Conservation (phyloP, 2,888 invertebrate species). For the Amphipyra tragopoginis region DNA sequence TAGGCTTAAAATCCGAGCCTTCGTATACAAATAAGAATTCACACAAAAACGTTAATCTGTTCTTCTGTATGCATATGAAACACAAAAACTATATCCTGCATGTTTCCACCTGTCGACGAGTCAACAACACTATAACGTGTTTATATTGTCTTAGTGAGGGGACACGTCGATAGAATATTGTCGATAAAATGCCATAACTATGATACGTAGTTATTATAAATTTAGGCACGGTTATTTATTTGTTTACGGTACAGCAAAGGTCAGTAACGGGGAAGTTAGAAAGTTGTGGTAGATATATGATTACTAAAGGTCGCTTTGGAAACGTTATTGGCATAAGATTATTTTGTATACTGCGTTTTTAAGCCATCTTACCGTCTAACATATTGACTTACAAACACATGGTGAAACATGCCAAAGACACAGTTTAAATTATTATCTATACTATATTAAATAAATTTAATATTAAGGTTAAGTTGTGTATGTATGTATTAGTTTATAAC, state of each 20-base stretch:
- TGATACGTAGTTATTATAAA: neutral
- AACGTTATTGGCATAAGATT: neutral
- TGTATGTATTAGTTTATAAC: no score
- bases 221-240: constrained; percentile 7
- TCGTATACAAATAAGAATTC: no score
- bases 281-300: constrained; percentile 27
- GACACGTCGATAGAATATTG: constrained; percentile 5
- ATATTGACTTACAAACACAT: no score
- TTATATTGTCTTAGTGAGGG: constrained; percentile 51
- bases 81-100: constrained; percentile 64
- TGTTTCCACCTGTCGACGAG: constrained; percentile 73
- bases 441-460: no score
- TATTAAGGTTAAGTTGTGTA: no score
- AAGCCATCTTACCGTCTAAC: no score
- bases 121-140: constrained; percentile 71
- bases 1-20: no score
- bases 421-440: no score
- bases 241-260: constrained; percentile 38
- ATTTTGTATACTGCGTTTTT: neutral
- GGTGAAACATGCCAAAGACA: no score
- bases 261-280: constrained; percentile 18
- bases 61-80: constrained; percentile 44
- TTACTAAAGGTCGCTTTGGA: constrained; percentile 22
- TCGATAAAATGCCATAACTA: neutral
- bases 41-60: constrained; percentile 5